Evolutionary conservation across 2,888 invertebrate genomes (phyloP), one percentile per base, ranked within the genome.

Genomic region (Pseudoips prasinana): DNA sequence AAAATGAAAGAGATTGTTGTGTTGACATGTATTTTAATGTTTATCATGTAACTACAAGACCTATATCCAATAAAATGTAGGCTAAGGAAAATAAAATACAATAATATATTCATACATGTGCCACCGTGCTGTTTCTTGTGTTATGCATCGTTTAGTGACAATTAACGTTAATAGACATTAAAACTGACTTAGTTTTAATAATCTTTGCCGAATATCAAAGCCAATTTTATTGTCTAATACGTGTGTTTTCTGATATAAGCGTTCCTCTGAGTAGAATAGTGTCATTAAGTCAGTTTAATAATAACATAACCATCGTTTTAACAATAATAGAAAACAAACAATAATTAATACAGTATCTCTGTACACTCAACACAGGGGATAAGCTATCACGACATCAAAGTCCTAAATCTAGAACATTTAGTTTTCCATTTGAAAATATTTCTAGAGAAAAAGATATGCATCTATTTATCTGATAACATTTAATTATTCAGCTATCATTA

Each of bases 21-120:
- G 85, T 85, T 83, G 83, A 83, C 86, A 87, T 86, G 87, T 86
- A 85, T 85, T 87, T 56, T 87, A 87, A 86, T 85, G 85, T 87
- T 81, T 66, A 82, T 68, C 67, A 80, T 84, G 86, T 83, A 78
- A 76, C 85, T 86, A 86, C 84, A 80, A 73, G 56, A 77, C 78
- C 80, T 84, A 85, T 68, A 73, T 72, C 66, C 75, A 80, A 79
- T 76, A 68, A 74, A 76, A 58, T 46, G 57, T 57, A 75, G 65
- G 67, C 69, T 70, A 39, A 69, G 66, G 70, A 58, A 67, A 47
- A 36, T 9, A 50, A 76, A 77, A 72, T 69, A 68, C 66, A 62
- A 64, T 54, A 69, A 5, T 67, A 5, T 67, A 66, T 67, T 70
- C 36, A 49, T 42, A 30, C 33, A 47, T 41, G 68, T 71, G 73